phyloP scores from a whole-genome alignment of 2,888 invertebrate genomes.

The Dichetophora obliterata region DNA sequence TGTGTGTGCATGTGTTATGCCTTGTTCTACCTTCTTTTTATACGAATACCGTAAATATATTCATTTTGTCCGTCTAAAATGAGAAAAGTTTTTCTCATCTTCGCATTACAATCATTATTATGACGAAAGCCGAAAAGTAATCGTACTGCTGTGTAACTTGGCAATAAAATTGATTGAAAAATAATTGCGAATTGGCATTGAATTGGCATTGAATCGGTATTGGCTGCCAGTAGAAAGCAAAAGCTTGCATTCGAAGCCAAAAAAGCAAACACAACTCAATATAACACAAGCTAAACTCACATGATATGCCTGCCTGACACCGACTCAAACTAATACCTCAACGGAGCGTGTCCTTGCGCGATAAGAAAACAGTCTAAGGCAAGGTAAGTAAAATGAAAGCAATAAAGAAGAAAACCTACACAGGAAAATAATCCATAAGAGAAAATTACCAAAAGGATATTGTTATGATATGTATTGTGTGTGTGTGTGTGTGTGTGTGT shows the following conservation, averaged over 20 bases:
- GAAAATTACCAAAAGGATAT: slow-evolving; percentile 8
- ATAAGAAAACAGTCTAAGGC: background rate
- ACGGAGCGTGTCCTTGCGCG: background rate
- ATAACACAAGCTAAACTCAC: background rate
- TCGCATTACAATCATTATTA: too few species aligned
- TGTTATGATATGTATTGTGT: background rate
- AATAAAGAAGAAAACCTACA: background rate
- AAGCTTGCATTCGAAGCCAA: background rate
- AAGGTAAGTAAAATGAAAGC: background rate
- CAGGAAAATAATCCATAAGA: background rate
- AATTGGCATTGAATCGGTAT: background rate
- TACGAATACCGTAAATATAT: too few species aligned
- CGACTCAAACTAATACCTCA: too few species aligned
- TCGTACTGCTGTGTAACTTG: background rate
- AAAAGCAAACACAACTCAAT: background rate
- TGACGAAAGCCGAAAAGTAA: too few species aligned
- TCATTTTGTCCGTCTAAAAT: too few species aligned
- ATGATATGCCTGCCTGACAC: too few species aligned
- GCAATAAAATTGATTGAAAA: slow-evolving; percentile 10
- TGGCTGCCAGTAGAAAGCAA: too few species aligned
- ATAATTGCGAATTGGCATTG: background rate
- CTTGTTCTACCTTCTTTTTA: too few species aligned
- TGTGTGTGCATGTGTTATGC: too few species aligned
- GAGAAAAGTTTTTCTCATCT: too few species aligned
- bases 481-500: too few species aligned